Conservation (phyloP, 2,888 invertebrate species). For the Eupsilia transversa region DNA sequence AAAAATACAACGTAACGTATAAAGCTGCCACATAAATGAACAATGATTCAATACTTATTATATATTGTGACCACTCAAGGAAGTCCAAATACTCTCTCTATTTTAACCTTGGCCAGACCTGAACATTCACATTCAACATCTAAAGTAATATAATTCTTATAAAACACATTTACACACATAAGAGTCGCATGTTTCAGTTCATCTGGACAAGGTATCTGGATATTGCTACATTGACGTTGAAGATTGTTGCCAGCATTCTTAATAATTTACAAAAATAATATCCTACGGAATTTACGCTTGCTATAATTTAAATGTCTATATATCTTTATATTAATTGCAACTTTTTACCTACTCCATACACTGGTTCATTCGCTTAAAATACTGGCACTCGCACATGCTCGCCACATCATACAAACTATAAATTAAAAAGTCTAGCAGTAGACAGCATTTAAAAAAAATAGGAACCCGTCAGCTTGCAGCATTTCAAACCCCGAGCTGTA, state of each 20-base stretch:
- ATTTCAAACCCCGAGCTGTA: conserved; percentile 12
- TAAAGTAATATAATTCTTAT: conserved; percentile 44
- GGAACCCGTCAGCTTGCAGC: conserved; percentile 34
- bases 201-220: conserved; percentile 40
- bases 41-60: conserved; percentile 38
- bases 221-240: conserved; percentile 37
- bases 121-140: conserved; percentile 41
- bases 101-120: conserved; percentile 33
- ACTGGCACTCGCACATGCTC: conserved; percentile 9
- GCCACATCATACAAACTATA: conserved; percentile 30
- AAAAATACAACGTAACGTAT: conserved; percentile 52
- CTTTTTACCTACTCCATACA: conserved; percentile 50
- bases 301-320: conserved; percentile 28
- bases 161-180: conserved; percentile 54
- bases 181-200: conserved; percentile 23
- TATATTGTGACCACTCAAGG: conserved; percentile 46
- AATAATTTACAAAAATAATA: conserved; percentile 56
- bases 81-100: conserved; percentile 44
- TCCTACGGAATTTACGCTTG: conserved; percentile 40
- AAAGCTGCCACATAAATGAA: conserved; percentile 59
- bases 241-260: conserved; percentile 31
- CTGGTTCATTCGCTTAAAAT: conserved; percentile 11
- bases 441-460: conserved; percentile 49
- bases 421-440: conserved; percentile 25
- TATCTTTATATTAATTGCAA: conserved; percentile 47